Evolutionary conservation across 2,888 invertebrate genomes (phyloP), one percentile per base, ranked within the genome.

Genomic region (Trichopoda pennipes): DNA sequence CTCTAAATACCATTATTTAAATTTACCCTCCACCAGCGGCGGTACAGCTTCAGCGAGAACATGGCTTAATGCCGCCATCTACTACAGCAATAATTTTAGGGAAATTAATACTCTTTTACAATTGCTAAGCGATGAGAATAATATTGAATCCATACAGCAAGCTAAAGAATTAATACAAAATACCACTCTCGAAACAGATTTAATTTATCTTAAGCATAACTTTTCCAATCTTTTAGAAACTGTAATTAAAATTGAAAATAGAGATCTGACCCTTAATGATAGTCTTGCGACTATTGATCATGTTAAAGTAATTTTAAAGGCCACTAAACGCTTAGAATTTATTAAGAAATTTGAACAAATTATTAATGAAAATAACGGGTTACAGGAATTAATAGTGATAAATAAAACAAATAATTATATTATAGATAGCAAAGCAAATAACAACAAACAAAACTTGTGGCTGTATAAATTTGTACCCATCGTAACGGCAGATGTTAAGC

Each of bases 41-140:
- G 19, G n/a, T 14, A 38, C 38, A 28, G 28, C 38, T 58, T 19
- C 28, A 12, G 38, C 66, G 2, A n/a, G 6, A 9, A 42, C 75
- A n/a, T 77, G 77, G 77, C 10, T 77, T 56, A 69, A 55, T 19
- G 49, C 69, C 1, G 77, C 55, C 19, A 55, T 77, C 49, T 77
- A 70, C 21, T 77, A 70, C 8, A 38, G 23, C 35, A 63, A 70
- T 16, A 61, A 61, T 28, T 69, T 70, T 19, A 63, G 1, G 6
- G 69, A 77, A 63, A 63, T 77, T 12, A 56, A n/a, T 6, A 28
- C 16, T 6, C 19, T 77, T 19, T 23, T 77, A 8, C 12, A 63
- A 3, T 55, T 63, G 19, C 23, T 77, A 16, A 47, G 19, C 12
- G 47, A 35, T 28, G 77, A 77, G 17, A 61, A 77, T 35, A 63